Percentiles rank a stretch among this genome's conserved stretches.
phyloP scores from a whole-genome alignment of 2,888 invertebrate species.

The Trichacis sp. region DNA sequence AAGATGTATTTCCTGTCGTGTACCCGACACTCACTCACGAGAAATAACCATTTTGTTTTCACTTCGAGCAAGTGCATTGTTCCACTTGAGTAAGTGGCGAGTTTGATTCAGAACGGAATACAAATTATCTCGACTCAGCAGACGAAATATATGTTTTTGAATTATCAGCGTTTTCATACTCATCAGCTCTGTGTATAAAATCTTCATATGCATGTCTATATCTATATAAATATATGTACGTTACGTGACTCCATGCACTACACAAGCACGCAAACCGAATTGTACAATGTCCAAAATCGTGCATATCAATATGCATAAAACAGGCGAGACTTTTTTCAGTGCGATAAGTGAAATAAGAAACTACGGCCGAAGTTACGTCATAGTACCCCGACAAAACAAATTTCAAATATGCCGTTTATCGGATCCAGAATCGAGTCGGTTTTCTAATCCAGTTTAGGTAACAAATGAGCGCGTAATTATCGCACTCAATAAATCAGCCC shows the following conservation, averaged over 20 bases:
- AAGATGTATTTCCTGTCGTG: background rate
- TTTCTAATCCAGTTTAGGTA: background rate
- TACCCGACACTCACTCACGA: background rate
- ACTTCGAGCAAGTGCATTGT: background rate
- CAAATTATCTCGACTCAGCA: background rate
- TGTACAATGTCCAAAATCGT: background rate
- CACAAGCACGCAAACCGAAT: background rate
- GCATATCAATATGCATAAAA: too few species aligned
- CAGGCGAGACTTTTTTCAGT: background rate
- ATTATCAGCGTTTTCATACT: background rate
- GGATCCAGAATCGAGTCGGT: constrained; percentile 1
- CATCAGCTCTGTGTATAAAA: constrained; percentile 6
- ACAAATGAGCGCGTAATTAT: background rate
- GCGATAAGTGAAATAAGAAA: background rate
- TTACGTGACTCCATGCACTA: constrained; percentile 1
- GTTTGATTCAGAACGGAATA: background rate
- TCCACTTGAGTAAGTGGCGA: background rate
- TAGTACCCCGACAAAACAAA: too few species aligned
- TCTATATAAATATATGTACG: constrained; percentile 5
- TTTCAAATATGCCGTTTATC: background rate
- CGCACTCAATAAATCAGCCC: background rate
- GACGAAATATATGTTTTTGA: too few species aligned
- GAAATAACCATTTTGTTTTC: background rate
- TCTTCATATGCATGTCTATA: background rate
- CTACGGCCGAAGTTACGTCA: too few species aligned